Evolutionary conservation across 2,888 invertebrate genomes (phyloP), one percentile per base, ranked within the genome.

Genomic region (Hydrotaea cyrtoneurina): DNA sequence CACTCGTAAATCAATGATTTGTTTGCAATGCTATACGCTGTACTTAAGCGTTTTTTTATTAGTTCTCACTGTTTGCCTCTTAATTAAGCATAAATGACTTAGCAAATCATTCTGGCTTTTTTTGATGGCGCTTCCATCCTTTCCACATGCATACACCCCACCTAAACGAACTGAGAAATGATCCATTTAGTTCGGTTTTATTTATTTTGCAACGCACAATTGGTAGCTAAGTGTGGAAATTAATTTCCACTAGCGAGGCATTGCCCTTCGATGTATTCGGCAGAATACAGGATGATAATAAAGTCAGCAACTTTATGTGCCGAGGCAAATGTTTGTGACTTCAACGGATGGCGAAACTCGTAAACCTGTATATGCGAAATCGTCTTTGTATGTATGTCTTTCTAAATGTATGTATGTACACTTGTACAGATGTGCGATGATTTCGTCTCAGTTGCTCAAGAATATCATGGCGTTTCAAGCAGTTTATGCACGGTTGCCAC

Each of bases 51-150:
- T 21, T 31, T 62, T 31, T 62, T 31, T 62, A 62, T 62, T 31
- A 8, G n/a, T 17, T 59, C 26, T 59, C 59, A 13, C 13, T n/a
- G 62, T 15, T n/a, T 31, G 31, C 62, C 10, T 62, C 62, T 62
- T 62, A 31, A 62, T 62, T 62, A 62, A 62, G 62, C 62, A 26
- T 62, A 31, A 62, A 62, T 62, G 62, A 62, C 62, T 62, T 36
- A 62, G 62, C 62, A 62, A 62, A 62, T 62, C 62, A n/a, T 26
- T 31, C 7, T 62, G 62, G 36, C 11, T 39, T 31, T 31, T 31
- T 31, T 31, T 31, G 31, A 4, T 31, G 31, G 31, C 39, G 4
- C 3, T 36, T 39, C 39, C 39, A 39, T 39, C 39, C 39, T 39
- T n/a, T 17, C 31, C 17, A 31, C n/a, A n/a, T n/a, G n/a, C n/a